These are phyloP conservation scores for Myiotriccus ornatus DNA, from an alignment of 2,797 vertebrate species.

Conservation along the genomic window DNA sequence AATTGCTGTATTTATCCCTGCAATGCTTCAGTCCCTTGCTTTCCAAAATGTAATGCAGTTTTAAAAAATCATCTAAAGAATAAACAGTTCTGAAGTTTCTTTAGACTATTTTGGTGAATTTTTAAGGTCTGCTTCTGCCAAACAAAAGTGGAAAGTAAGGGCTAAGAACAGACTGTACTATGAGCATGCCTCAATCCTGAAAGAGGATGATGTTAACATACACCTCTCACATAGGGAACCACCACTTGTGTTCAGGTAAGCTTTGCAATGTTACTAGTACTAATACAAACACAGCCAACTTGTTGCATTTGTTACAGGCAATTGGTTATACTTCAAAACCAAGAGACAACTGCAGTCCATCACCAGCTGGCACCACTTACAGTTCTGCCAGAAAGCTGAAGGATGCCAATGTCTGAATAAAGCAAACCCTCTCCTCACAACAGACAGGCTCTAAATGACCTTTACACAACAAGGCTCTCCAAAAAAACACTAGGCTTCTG, in stretches of 20 bases:
- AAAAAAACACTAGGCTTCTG: background rate
- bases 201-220: background rate
- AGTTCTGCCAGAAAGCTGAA: background rate
- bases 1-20: background rate
- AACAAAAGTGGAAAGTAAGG: background rate
- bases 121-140: background rate
- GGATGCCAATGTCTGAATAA: background rate
- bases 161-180: background rate
- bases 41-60: background rate
- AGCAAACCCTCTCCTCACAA: background rate
- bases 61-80: background rate
- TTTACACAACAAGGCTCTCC: background rate
- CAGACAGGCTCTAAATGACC: background rate
- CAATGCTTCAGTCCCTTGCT: background rate
- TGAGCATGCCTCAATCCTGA: rapidly evolving
- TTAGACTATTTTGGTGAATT: background rate
- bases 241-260: background rate
- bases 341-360: background rate
- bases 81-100: background rate
- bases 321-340: background rate
- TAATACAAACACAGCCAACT: background rate
- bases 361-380: background rate
- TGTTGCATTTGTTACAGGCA: background rate
- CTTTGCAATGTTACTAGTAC: background rate
- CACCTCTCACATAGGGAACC: rapidly evolving